Conservation (phyloP, 1,140 invertebrate genomes). For the Drosophila kohkoa region DNA sequence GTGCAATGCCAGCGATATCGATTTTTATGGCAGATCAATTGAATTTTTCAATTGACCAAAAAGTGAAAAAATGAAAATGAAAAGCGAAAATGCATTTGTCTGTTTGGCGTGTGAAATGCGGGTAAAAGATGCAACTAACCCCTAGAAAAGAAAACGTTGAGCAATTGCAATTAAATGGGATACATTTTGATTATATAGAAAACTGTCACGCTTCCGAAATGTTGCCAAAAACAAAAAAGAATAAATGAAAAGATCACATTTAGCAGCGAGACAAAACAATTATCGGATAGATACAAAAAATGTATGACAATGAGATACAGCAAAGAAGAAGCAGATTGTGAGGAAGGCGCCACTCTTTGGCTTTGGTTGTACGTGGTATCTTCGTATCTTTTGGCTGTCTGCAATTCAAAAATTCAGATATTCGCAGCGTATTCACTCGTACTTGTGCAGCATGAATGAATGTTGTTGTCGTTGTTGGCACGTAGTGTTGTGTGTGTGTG, state of each 20-base stretch:
- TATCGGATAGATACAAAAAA: conserved; percentile 26
- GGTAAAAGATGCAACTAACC: conserved; percentile 15
- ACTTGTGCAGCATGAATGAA: conserved; percentile 72
- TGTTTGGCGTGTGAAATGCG: conserved; percentile 67
- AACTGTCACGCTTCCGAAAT: not conserved
- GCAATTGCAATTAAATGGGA: conserved; percentile 33
- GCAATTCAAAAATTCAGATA: conserved; percentile 57
- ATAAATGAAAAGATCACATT: not conserved
- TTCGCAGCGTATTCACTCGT: conserved; percentile 40
- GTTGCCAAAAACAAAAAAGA: conserved; percentile 10
- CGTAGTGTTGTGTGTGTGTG: conserved; percentile 41
- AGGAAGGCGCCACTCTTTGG: not conserved
- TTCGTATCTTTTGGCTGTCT: conserved; percentile 53
- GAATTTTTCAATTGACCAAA: conserved; percentile 73
- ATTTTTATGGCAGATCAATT: conserved; percentile 75
- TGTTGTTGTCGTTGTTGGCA: conserved; percentile 59
- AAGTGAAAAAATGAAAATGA: conserved; percentile 19
- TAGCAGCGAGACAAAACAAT: conserved; percentile 15
- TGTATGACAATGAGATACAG: not conserved
- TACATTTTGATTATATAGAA: conserved; percentile 21
- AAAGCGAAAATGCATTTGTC: conserved; percentile 7
- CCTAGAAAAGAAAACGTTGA: not conserved
- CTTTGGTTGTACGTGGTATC: conserved; percentile 41
- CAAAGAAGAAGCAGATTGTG: conserved; percentile 5
- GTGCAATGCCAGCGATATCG: conserved; percentile 59